Percentiles rank a stretch among this genome's conserved stretches.
These are phyloP conservation scores for Valencia hispanica DNA, from an alignment of 2,797 vertebrate species.

Conservation along the genomic window DNA sequence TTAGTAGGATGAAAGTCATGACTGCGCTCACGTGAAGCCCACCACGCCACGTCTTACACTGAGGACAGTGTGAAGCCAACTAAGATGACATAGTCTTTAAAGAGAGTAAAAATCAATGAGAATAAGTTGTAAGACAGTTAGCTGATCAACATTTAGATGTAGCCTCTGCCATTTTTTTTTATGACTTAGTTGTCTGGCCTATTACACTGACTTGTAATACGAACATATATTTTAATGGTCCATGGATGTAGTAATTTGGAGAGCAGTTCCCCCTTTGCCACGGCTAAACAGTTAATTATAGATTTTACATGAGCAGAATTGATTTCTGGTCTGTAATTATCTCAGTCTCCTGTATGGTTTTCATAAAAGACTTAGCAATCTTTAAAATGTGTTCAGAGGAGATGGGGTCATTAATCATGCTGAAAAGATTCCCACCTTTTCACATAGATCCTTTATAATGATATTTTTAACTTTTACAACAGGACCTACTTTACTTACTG, in stretches of 20 bases:
- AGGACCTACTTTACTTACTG: conserved; percentile 46
- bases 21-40: background rate
- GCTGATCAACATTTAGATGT: background rate
- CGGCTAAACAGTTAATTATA: conserved; percentile 55
- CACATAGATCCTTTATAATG: conserved; percentile 44
- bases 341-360: conserved; percentile 34
- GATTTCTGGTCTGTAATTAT: conserved; percentile 55
- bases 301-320: conserved; percentile 55
- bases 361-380: conserved; percentile 60
- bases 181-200: conserved; percentile 1
- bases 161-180: background rate
- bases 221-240: background rate
- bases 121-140: background rate
- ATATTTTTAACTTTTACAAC: conserved; percentile 60
- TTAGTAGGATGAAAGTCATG: background rate
- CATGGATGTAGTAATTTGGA: conserved; percentile 3
- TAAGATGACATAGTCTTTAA: background rate
- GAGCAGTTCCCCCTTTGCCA: conserved; percentile 6
- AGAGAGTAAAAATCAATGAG: background rate
- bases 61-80: background rate
- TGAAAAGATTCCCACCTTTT: conserved; percentile 44
- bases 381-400: conserved; percentile 57
- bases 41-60: background rate
- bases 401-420: conserved; percentile 60
- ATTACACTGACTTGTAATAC: conserved; percentile 6